These are phyloP conservation scores for Physella acuta DNA, from an alignment of 1,140 invertebrate species.

Conservation along the genomic window DNA sequence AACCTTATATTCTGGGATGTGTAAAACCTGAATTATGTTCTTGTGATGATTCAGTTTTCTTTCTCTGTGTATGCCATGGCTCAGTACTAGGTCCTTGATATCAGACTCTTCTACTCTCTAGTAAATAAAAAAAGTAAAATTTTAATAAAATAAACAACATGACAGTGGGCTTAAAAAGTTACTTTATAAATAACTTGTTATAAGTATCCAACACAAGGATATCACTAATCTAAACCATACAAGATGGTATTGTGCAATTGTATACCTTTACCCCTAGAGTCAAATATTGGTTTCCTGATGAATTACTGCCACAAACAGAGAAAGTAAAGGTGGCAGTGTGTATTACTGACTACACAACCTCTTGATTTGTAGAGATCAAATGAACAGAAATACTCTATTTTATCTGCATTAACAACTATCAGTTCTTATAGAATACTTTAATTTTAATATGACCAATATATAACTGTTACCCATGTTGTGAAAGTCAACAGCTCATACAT, in stretches of 20 bases:
- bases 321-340: no score
- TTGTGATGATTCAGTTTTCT: conserved; percentile 48
- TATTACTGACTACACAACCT: no score
- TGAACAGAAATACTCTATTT: no score
- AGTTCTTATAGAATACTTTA: no score
- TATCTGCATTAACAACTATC: no score
- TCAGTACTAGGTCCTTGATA: conserved; percentile 40
- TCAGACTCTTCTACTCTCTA: conserved; percentile 44
- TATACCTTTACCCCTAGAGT: background rate
- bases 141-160: background rate
- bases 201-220: background rate
- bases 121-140: conserved; percentile 26
- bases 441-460: no score
- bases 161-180: background rate
- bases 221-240: no score
- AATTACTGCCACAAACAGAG: no score
- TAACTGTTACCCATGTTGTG: no score
- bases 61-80: conserved; percentile 53
- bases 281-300: background rate
- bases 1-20: conserved; percentile 46
- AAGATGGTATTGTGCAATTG: background rate
- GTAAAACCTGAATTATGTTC: conserved; percentile 41
- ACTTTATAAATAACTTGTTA: background rate
- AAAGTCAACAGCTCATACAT: no score
- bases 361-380: no score